phyloP scores from a whole-genome alignment of 2,888 invertebrate species.

The Tipula unca region DNA sequence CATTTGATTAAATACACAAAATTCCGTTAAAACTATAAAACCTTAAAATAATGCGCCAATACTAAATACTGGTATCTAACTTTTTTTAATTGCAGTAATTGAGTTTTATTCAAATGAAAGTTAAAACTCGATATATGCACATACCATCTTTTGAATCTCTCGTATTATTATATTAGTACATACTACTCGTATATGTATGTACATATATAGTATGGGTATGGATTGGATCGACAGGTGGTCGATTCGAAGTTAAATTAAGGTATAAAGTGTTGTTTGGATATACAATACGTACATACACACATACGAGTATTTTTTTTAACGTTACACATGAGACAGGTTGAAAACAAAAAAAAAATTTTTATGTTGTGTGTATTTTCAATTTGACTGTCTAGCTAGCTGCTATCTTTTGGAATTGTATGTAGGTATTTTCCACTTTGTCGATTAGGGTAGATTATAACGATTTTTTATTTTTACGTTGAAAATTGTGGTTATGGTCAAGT shows the following conservation, averaged over 20 bases:
- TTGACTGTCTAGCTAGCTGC: background rate
- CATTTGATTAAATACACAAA: too few relatives aligned
- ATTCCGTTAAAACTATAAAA: background rate
- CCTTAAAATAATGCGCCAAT: background rate
- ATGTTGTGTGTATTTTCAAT: background rate
- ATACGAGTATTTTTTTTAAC: background rate
- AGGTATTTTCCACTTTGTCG: background rate
- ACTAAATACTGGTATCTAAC: background rate
- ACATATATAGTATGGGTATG: background rate
- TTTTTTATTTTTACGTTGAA: background rate
- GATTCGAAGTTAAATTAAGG: background rate
- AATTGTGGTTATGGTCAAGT: background rate
- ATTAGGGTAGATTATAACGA: slow-evolving; percentile 14
- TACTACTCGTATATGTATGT: background rate
- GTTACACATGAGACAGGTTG: background rate
- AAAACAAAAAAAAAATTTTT: background rate
- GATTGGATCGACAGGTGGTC: background rate
- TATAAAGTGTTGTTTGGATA: background rate
- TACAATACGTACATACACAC: background rate
- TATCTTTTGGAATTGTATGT: background rate
- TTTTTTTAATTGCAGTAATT: background rate
- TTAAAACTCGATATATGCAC: background rate
- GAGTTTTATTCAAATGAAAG: background rate
- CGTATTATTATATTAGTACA: background rate
- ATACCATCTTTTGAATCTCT: background rate